Conservation (phyloP, 2,888 invertebrate species). For the Hemaris fuciformis region DNA sequence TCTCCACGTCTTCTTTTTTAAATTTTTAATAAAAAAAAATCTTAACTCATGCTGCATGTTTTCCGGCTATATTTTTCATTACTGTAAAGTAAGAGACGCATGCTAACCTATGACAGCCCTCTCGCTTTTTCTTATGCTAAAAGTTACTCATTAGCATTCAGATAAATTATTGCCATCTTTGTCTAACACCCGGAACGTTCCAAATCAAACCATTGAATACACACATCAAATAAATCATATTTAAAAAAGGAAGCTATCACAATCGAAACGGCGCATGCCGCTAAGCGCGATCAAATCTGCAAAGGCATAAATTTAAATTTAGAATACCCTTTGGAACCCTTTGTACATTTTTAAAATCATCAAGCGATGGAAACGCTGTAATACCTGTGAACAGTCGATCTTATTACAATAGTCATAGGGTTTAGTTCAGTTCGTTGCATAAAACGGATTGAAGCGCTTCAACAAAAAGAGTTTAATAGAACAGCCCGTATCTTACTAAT, state of each 20-base stretch:
- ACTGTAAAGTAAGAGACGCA: too few species aligned
- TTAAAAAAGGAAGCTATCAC: slow-evolving; percentile 63
- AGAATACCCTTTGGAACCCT: slow-evolving; percentile 60
- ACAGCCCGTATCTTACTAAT: slow-evolving; percentile 77
- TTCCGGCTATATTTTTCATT: too few species aligned
- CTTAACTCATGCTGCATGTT: too few species aligned
- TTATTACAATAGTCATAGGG: slow-evolving; percentile 13
- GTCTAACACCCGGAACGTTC: slow-evolving; percentile 25
- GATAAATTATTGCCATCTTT: background rate
- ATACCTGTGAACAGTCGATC: slow-evolving; percentile 16
- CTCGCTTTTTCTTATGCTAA: too few species aligned
- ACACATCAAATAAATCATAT: slow-evolving; percentile 71
- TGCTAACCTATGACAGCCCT: too few species aligned
- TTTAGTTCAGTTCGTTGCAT: slow-evolving; percentile 17
- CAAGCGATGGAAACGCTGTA: slow-evolving; percentile 39
- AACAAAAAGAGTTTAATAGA: slow-evolving; percentile 70
- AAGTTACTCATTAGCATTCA: too few species aligned
- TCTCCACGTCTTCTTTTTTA: too few species aligned
- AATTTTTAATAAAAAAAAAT: too few species aligned
- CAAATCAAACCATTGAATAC: slow-evolving; percentile 38
- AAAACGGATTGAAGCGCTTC: slow-evolving; percentile 31
- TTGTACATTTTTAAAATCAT: slow-evolving; percentile 53
- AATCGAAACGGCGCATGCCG: slow-evolving; percentile 63
- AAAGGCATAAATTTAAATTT: slow-evolving; percentile 81
- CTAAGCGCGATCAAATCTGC: slow-evolving; percentile 78